Evolutionary conservation across 2,113 vertebrate species (phyloP), one percentile per base, ranked within the genome.

Genomic region (Burhinus bistriatus): DNA sequence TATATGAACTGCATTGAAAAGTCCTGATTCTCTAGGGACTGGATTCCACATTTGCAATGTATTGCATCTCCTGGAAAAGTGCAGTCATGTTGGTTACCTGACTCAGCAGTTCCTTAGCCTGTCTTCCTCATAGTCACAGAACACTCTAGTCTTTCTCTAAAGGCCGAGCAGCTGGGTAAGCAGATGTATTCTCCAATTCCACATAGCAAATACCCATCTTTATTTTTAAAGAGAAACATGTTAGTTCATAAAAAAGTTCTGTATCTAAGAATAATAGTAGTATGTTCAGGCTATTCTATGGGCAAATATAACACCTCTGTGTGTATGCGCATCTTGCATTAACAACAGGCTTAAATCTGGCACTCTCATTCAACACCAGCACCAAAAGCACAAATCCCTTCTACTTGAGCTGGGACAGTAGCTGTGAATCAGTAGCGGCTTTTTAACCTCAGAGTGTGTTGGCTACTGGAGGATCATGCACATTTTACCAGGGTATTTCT

Each of bases 361-460:
- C 52, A 55, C 22, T 72, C 76, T 32, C 8, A 19, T 32, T 66
- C 59, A 51, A 65, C 89, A 97, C 89, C 91, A 97, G 93, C 95
- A 96, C 42, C 58, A 76, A 93, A 97, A 96, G 95, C 95, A 97
- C 94, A 96, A 95, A 77, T 76, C 45, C 55, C 21, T 93, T 80
- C 55, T 76, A 29, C 66, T 45, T 88, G 52, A 85, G 81, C 80
- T 96, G 77, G 65, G 83, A 59, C 30, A 40, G 30, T 16, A 83
- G 76, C 85, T 75, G 79, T 92, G 64, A 62, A 70, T 90, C 55
- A 75, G 83, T 58, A 91, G 81, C 70, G 61, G 84, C 58, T 96
- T 73, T 92, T 83, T 80, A 91, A 87, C 69, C 79, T 94, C 77
- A 42, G 77, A 72, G 38, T 58, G 57, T 61, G 62, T 55, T 90